Evolutionary conservation across 1,140 invertebrate genomes (phyloP).

Genomic region (Trissolcus basalis): DNA sequence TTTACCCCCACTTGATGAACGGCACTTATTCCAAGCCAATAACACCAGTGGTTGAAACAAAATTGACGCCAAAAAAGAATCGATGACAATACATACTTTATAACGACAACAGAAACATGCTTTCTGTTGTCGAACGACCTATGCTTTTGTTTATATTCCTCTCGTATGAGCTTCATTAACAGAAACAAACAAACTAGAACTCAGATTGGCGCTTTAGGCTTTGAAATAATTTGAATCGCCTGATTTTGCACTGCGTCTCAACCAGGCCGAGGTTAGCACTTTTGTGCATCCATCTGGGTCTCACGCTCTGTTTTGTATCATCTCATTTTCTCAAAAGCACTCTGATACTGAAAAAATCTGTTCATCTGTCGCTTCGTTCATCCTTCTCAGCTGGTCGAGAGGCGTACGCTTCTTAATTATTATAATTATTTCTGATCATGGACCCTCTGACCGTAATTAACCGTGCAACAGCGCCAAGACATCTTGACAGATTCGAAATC

Average conservation of each 20-base stretch:
- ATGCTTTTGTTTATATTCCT: not conserved
- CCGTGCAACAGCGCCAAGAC: conserved; percentile 70
- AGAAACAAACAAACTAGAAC: no score
- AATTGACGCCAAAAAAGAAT: conserved; percentile 57
- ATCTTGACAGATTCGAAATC: conserved; percentile 76
- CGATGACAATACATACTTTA: conserved; percentile 64
- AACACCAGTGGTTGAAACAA: conserved; percentile 68
- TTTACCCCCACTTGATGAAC: conserved; percentile 49
- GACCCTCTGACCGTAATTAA: conserved; percentile 72
- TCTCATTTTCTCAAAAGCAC: conserved; percentile 48
- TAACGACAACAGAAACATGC: conserved; percentile 35
- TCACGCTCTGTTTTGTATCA: conserved; percentile 48
- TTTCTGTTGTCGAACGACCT: not conserved
- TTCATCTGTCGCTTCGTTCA: conserved; percentile 64
- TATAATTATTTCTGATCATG: conserved; percentile 74
- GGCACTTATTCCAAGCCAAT: conserved; percentile 44
- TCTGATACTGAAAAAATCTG: conserved; percentile 66
- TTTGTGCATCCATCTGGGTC: conserved; percentile 39
- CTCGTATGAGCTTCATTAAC: not conserved
- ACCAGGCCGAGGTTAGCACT: conserved; percentile 5
- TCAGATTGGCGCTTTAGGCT: no score
- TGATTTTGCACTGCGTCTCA: no score
- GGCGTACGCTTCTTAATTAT: conserved; percentile 75
- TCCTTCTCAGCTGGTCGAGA: conserved; percentile 64
- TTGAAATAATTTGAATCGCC: no score